phyloP scores from a whole-genome alignment of 2,888 invertebrate genomes.

The Drosophila affinis region DNA sequence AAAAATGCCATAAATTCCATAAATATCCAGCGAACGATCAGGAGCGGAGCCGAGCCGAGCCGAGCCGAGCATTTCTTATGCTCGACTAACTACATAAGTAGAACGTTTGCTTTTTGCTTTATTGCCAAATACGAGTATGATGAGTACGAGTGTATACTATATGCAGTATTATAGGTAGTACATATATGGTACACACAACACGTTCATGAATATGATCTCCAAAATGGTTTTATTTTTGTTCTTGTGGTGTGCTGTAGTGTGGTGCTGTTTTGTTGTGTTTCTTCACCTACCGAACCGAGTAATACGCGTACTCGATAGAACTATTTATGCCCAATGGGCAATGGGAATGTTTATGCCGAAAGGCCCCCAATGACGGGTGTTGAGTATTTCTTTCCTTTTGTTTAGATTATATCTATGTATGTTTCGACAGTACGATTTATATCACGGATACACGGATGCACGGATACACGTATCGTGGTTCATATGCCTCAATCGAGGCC shows the following conservation, averaged over 20 bases:
- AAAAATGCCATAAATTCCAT: constrained; percentile 32
- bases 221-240: constrained; percentile 1
- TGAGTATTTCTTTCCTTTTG: constrained; percentile 42
- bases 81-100: constrained; percentile 31
- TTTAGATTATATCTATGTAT: constrained; percentile 55
- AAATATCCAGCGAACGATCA: constrained; percentile 13
- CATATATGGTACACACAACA: neutral
- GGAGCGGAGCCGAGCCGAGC: neutral
- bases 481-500: constrained; percentile 3
- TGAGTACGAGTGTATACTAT: neutral
- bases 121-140: constrained; percentile 8
- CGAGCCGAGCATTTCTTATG: constrained; percentile 18
- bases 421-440: constrained; percentile 72
- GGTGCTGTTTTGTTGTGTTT: neutral
- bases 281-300: neutral
- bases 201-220: constrained; percentile 39
- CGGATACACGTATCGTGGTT: constrained; percentile 26
- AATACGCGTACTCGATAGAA: neutral
- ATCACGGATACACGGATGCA: constrained; percentile 42
- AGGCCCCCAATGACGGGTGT: constrained; percentile 32
- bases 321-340: constrained; percentile 31
- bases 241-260: constrained; percentile 1
- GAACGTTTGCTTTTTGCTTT: constrained; percentile 23
- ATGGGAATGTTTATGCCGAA: constrained; percentile 19
- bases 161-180: neutral